A percentile compares a stretch with the other conserved stretches of the same genome.
These are phyloP conservation scores for Phainopepla nitens DNA, from an alignment of 2,113 vertebrate genomes.

Conservation along the genomic window DNA sequence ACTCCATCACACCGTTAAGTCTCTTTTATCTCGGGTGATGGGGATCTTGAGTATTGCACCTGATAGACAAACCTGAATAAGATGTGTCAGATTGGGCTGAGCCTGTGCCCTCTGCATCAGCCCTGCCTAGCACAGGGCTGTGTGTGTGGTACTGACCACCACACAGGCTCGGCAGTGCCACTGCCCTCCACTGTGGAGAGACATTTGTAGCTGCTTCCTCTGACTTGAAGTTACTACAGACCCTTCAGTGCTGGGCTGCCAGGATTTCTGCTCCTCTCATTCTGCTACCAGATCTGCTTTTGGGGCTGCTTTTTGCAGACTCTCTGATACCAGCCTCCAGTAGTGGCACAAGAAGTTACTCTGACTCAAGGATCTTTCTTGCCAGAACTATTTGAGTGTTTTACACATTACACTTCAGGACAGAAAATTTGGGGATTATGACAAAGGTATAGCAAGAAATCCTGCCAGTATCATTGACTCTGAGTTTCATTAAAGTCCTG, in stretches of 20 bases:
- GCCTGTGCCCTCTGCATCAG: neutral
- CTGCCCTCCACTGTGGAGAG: neutral
- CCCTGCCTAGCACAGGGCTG: rapidly evolving
- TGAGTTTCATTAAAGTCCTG: neutral
- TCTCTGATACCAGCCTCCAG: neutral
- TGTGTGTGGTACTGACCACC: neutral
- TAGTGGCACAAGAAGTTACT: neutral
- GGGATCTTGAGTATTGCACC: neutral
- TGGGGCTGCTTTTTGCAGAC: neutral
- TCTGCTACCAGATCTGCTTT: neutral
- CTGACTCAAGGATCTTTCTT: neutral
- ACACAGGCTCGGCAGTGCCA: neutral
- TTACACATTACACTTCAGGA: neutral
- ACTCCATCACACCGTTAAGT: neutral
- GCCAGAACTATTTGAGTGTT: neutral
- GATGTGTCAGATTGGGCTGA: neutral
- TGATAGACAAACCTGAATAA: neutral
- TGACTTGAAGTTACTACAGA: neutral
- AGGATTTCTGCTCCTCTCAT: neutral
- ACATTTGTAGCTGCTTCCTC: neutral
- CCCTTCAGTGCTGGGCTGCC: neutral
- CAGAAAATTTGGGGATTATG: neutral
- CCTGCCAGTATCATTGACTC: neutral
- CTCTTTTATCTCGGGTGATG: neutral
- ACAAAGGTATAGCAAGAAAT: neutral